Base-by-base conservation (phyloP, 2,797 vertebrate species). In the Meda fulgida region DNA sequence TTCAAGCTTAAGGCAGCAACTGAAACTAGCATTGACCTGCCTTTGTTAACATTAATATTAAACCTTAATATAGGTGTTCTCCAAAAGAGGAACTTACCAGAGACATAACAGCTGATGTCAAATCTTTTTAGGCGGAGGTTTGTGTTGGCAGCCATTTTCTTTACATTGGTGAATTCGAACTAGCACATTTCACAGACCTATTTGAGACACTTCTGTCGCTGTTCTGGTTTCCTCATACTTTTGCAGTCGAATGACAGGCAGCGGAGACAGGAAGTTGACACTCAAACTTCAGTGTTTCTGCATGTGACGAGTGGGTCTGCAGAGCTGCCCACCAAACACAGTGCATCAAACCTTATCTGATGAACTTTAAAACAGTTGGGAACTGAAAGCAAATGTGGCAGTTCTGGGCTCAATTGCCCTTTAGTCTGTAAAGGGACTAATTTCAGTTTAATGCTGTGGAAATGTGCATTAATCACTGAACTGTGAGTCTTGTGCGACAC, bases 181-280 rank as follows among this genome's bases (percentile, higher is more conserved):
- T 34, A 85, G 63, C 72, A 72, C 70, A 85, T 76, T 65, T 83
- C 71, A 34, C 53, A 81, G 83, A 38, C n/a, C 55, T 5, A 19
- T 84, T 85, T 80, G 38, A 85, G 26, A 69, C 82, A 78, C 76
- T 83, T 78, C 77, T 53, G 78, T 70, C 69, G 16, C 80, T 84
- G 78, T 81, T 72, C 87, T 76, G 84, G 89, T 88, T 95, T 93
- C 93, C 91, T 92, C 51, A 5, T 77, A 89, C 65, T 51, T 87
- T 55, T 21, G 78, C 65, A 58, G 69, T 65, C 83, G 11, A 69
- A 43, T n/a, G 43, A 16, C 85, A 80, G 71, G 66, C 16, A 53
- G 36, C 51, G 38, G 73, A 92, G 51, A 16, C 86, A 94, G 94
- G 94, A 95, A 95, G 91, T 90, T 69, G 34, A 66, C 58, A 3